Conservation (phyloP, 2,113 vertebrate genomes). For the Zosterops lateralis region DNA sequence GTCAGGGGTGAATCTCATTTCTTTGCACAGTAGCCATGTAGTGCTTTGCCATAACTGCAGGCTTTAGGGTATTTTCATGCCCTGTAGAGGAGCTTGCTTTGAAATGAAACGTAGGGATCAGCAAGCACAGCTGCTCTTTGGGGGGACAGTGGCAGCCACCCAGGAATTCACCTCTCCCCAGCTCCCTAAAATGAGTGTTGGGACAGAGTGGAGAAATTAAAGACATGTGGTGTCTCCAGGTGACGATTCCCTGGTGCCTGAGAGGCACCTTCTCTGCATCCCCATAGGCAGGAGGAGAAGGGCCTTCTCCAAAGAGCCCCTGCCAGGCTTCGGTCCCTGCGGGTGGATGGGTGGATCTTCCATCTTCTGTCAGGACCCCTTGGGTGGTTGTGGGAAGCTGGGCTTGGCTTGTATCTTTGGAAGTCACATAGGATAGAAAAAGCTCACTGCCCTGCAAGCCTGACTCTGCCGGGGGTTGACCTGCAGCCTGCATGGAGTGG, state of each 20-base stretch:
- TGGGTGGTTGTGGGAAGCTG: neutral
- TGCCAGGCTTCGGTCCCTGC: neutral
- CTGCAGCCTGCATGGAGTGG: neutral
- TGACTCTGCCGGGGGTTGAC: neutral
- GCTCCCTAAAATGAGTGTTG: neutral
- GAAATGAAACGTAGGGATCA: neutral
- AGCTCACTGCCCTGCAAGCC: neutral
- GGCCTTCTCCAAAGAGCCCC: neutral
- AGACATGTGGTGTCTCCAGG: neutral
- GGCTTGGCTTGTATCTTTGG: neutral
- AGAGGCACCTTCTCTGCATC: neutral
- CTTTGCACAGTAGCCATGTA: neutral
- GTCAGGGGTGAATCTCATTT: neutral
- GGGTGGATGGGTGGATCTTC: neutral
- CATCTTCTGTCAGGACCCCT: neutral
- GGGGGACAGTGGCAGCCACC: neutral
- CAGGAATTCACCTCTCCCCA: accelerated
- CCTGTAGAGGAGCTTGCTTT: neutral
- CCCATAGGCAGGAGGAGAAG: accelerated
- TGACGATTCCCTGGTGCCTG: neutral
- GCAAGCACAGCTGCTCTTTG: neutral
- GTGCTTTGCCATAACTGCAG: neutral
- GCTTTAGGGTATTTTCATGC: neutral
- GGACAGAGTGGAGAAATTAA: neutral
- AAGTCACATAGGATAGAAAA: neutral